Percentiles rank a stretch among this genome's conserved stretches.
These are phyloP conservation scores for Synaphobranchus kaupii DNA, from an alignment of 2,797 vertebrate genomes.

Conservation along the genomic window DNA sequence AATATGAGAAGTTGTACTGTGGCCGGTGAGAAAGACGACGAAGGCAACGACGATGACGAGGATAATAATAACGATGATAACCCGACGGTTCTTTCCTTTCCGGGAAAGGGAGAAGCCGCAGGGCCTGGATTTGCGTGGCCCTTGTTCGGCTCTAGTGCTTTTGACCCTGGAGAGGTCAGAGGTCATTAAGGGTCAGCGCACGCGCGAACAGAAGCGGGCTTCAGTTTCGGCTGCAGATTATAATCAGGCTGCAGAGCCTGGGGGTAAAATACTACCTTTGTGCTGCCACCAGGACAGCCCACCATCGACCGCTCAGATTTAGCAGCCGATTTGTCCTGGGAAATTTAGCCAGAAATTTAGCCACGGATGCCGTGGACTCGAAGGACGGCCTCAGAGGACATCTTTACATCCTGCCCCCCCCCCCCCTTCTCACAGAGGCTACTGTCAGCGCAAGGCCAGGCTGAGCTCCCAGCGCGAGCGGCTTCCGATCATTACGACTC, in stretches of 20 bases:
- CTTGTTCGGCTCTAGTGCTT: not conserved
- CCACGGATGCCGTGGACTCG: not conserved
- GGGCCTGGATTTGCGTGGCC: not conserved
- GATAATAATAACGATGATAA: not conserved
- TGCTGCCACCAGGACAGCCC: not conserved
- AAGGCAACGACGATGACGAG: not conserved
- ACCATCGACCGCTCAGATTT: not conserved
- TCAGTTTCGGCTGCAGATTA: not conserved
- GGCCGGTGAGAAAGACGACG: not conserved
- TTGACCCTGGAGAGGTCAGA: slow-evolving; percentile 1
- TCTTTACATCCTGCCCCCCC: not conserved
- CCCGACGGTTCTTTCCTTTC: not conserved
- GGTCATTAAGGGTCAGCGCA: slow-evolving; percentile 4
- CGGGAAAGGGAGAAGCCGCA: not conserved
- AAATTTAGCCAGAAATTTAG: not conserved
- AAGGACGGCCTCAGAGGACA: not conserved
- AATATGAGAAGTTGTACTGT: not conserved
- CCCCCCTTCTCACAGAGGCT: not conserved
- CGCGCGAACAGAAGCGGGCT: not conserved
- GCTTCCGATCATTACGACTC: not conserved
- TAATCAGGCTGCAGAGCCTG: not conserved
- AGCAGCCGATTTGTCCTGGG: not conserved
- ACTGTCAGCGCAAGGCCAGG: not conserved
- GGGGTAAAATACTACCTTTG: not conserved
- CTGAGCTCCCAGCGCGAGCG: not conserved